Conservation (phyloP, 2,888 invertebrate species). For the Drosophila acutilabella region DNA sequence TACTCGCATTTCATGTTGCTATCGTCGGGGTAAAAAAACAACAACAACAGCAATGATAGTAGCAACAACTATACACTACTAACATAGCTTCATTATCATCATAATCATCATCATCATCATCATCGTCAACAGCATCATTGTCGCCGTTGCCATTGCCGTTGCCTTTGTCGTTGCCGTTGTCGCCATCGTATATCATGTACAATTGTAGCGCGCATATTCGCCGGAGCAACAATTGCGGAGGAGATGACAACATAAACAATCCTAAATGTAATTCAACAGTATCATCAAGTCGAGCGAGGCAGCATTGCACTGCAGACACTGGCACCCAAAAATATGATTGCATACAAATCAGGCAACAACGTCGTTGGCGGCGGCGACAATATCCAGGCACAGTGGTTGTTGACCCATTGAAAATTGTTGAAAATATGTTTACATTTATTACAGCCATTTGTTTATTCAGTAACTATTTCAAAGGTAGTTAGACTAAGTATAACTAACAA, state of each 20-base stretch:
- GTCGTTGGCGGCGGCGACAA: constrained; percentile 58
- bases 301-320: constrained; percentile 42
- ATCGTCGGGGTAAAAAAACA: constrained; percentile 28
- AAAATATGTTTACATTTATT: no score
- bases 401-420: not conserved
- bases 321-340: constrained; percentile 76
- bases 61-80: constrained; percentile 18
- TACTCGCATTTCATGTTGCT: constrained; percentile 57
- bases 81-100: constrained; percentile 20
- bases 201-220: constrained; percentile 67
- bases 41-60: constrained; percentile 16
- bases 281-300: constrained; percentile 77
- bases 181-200: constrained; percentile 79
- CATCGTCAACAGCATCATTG: constrained; percentile 38
- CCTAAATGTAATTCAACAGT: constrained; percentile 82
- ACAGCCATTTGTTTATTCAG: no score
- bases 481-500: no score
- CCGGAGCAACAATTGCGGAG: constrained; percentile 76
- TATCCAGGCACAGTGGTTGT: constrained; percentile 49
- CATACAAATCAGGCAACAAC: constrained; percentile 75
- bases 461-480: no score
- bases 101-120: constrained; percentile 41
- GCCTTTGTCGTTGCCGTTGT: constrained; percentile 52
- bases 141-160: constrained; percentile 27
- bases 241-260: constrained; percentile 82